phyloP scores from a whole-genome alignment of 2,797 vertebrate species.

The Cossypha dichroa region DNA sequence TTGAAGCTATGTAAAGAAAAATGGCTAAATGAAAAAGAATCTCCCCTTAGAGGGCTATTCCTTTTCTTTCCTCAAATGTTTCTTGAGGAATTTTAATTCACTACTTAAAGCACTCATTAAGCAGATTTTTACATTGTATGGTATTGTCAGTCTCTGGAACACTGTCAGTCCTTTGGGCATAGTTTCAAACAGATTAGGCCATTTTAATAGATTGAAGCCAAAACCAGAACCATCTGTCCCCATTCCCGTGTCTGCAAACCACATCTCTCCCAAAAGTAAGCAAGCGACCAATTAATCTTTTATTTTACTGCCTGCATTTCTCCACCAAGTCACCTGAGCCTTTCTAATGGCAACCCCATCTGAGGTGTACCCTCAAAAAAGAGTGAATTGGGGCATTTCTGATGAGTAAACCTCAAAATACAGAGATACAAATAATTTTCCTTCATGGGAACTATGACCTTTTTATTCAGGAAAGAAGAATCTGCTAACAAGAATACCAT shows the following conservation, averaged over 20 bases:
- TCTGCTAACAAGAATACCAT: not conserved
- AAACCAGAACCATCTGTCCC: not conserved
- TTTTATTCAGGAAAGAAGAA: not conserved
- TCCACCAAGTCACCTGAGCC: not conserved
- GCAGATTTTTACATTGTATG: not conserved
- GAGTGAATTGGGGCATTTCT: not conserved
- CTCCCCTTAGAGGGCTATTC: not conserved
- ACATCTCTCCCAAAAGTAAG: not conserved
- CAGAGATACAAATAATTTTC: not conserved
- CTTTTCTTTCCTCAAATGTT: not conserved
- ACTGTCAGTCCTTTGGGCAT: not conserved
- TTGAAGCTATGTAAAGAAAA: not conserved
- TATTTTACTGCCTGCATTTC: not conserved
- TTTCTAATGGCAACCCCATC: not conserved
- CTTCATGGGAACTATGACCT: not conserved
- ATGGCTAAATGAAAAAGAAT: not conserved
- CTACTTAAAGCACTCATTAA: not conserved
- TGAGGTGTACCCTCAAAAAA: not conserved
- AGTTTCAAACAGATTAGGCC: not conserved
- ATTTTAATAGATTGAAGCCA: not conserved
- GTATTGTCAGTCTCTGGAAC: not conserved
- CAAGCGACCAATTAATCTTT: not conserved
- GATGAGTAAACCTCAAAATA: not conserved
- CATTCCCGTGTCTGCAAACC: not conserved
- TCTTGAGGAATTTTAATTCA: constrained; percentile 1